A percentile compares a stretch with the other conserved stretches of the same genome.
Evolutionary conservation across 2,888 invertebrate genomes (phyloP).

Genomic region (Nomada ferruginata): DNA sequence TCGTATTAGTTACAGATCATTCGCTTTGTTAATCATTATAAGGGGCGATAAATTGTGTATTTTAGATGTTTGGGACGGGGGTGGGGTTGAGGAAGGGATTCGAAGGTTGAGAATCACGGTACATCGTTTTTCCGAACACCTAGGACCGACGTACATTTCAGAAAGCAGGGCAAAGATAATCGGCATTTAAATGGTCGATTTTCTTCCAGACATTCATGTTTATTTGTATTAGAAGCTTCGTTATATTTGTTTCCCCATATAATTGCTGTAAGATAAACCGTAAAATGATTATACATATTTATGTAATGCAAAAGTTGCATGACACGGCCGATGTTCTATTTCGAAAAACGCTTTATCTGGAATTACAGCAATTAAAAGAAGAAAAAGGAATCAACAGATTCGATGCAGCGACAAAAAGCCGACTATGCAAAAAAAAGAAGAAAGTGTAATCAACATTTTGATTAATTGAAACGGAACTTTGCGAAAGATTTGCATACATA

Average conservation of each 20-base stretch:
- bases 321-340: background rate
- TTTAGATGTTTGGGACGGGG: background rate
- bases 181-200: conserved; percentile 8
- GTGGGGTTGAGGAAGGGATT: background rate
- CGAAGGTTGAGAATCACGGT: conserved; percentile 7
- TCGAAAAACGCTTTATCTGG: conserved; percentile 9
- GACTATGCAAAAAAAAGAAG: background rate
- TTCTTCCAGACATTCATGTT: background rate
- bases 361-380: background rate
- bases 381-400: background rate
- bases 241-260: background rate
- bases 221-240: background rate
- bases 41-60: background rate
- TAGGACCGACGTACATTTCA: background rate
- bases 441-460: too few species aligned
- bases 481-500: too few species aligned
- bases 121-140: background rate
- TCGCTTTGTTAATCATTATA: background rate
- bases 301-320: conserved; percentile 9
- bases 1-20: background rate
- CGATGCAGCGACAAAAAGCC: background rate
- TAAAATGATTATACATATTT: background rate
- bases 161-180: background rate
- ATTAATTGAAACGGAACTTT: too few species aligned
- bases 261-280: too few species aligned